These are phyloP conservation scores for Cebidichthys violaceus DNA, from an alignment of 2,113 vertebrate genomes.

Conservation along the genomic window DNA sequence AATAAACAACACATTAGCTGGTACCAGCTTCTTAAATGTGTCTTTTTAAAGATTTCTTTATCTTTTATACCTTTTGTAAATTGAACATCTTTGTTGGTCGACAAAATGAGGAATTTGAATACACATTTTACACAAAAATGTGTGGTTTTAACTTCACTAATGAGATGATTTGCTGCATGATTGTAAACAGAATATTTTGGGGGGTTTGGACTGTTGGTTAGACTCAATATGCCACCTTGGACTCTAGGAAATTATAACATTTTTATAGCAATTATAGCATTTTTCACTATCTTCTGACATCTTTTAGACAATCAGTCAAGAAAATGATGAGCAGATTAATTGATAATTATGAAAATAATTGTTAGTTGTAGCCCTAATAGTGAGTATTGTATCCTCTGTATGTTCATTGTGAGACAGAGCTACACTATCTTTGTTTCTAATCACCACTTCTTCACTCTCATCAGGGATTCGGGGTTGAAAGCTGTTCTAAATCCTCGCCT, in stretches of 20 bases:
- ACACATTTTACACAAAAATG: background rate
- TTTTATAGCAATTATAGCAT: no score
- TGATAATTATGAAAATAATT: background rate
- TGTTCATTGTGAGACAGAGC: background rate
- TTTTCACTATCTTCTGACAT: background rate
- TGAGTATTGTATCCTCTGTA: background rate
- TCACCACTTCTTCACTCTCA: slow-evolving; percentile 5
- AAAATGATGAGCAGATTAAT: background rate
- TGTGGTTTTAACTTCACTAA: background rate
- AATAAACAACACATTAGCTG: background rate
- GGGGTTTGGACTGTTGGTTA: no score
- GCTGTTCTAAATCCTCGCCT: slow-evolving; percentile 39
- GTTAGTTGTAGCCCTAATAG: background rate
- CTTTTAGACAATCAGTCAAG: background rate
- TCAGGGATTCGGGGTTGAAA: slow-evolving; percentile 24
- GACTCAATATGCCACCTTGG: background rate
- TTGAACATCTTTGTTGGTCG: background rate
- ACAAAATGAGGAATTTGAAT: background rate
- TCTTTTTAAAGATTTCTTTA: background rate
- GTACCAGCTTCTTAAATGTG: background rate
- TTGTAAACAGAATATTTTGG: background rate
- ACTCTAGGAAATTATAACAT: no score
- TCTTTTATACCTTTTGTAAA: background rate
- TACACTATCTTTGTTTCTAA: background rate
- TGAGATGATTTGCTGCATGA: background rate